These are phyloP conservation scores for Melangyna quadrimaculata DNA, from an alignment of 2,888 invertebrate genomes.

Conservation along the genomic window DNA sequence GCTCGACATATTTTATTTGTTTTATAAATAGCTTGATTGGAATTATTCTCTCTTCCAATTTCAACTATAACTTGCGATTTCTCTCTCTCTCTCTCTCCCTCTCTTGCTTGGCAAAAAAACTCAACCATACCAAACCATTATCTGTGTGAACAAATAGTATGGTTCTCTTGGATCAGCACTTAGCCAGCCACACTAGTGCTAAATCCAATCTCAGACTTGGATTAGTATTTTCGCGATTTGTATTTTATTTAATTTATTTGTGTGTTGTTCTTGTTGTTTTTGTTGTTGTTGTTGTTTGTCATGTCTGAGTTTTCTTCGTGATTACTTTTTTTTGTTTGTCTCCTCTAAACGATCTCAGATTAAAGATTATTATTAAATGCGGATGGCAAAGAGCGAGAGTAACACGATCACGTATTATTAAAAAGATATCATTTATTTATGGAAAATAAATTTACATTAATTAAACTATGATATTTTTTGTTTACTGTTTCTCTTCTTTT, in stretches of 20 bases:
- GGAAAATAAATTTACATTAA: slow-evolving; percentile 38
- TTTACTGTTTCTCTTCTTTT: slow-evolving; percentile 17
- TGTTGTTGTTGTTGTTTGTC: slow-evolving; percentile 15
- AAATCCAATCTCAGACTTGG: slow-evolving; percentile 55
- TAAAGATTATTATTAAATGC: slow-evolving; percentile 41
- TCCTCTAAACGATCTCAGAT: slow-evolving; percentile 29
- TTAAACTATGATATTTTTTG: slow-evolving; percentile 8
- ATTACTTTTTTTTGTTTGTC: slow-evolving; percentile 24
- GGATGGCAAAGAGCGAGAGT: slow-evolving; percentile 48
- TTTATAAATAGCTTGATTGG: slow-evolving; percentile 70
- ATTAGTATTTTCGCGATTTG: slow-evolving; percentile 53
- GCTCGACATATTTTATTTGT: slow-evolving; percentile 67
- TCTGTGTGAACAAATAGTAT: slow-evolving; percentile 6
- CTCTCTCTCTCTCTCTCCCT: too few relatives aligned
- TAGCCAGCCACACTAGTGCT: slow-evolving; percentile 25
- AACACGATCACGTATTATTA: slow-evolving; percentile 59
- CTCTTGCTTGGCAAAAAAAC: slow-evolving; percentile 22
- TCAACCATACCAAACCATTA: slow-evolving; percentile 38
- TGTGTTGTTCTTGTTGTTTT: slow-evolving; percentile 2
- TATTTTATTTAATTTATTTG: slow-evolving; percentile 3
- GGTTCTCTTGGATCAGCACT: slow-evolving; percentile 49
- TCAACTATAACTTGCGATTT: slow-evolving; percentile 55
- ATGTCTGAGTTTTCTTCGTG: slow-evolving; percentile 36
- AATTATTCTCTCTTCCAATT: slow-evolving; percentile 65
- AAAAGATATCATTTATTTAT: slow-evolving; percentile 48